Conservation (phyloP, 2,888 invertebrate genomes). For the Lasioglossum zephyrum region DNA sequence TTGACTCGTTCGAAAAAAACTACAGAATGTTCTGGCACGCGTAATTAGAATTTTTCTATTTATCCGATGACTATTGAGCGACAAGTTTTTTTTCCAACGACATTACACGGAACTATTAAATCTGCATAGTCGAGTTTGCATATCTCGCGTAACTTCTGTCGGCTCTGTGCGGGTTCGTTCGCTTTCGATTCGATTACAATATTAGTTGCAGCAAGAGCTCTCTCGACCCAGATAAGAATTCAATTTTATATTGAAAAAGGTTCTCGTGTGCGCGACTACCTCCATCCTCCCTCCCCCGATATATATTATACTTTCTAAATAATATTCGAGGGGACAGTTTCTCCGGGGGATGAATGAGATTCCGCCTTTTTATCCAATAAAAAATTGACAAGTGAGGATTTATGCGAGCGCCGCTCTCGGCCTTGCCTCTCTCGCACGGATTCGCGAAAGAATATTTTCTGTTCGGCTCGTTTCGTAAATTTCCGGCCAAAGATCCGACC, state of each 20-base stretch:
- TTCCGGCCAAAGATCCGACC: not conserved
- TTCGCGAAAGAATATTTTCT: not conserved
- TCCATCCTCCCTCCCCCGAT: not conserved
- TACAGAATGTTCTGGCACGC: not conserved
- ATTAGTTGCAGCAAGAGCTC: constrained; percentile 9
- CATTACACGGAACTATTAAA: not conserved
- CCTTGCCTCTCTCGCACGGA: not conserved
- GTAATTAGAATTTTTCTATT: not conserved
- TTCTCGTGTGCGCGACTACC: not conserved
- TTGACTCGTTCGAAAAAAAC: no score
- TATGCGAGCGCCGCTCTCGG: not conserved
- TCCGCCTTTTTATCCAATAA: not conserved
- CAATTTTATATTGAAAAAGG: not conserved
- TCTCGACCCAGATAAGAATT: constrained; percentile 21
- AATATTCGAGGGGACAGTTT: constrained; percentile 9
- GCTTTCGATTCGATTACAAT: constrained; percentile 23
- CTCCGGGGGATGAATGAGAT: not conserved
- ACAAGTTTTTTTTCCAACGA: not conserved
- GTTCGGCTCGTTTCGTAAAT: constrained; percentile 11
- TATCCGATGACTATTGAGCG: not conserved
- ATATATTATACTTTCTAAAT: constrained; percentile 17
- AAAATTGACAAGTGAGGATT: not conserved
- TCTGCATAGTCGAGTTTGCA: constrained; percentile 7
- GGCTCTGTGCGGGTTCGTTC: not conserved
- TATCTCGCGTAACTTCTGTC: not conserved